These are phyloP conservation scores for Micropterix aruncella DNA, from an alignment of 2,888 invertebrate genomes.

Conservation along the genomic window DNA sequence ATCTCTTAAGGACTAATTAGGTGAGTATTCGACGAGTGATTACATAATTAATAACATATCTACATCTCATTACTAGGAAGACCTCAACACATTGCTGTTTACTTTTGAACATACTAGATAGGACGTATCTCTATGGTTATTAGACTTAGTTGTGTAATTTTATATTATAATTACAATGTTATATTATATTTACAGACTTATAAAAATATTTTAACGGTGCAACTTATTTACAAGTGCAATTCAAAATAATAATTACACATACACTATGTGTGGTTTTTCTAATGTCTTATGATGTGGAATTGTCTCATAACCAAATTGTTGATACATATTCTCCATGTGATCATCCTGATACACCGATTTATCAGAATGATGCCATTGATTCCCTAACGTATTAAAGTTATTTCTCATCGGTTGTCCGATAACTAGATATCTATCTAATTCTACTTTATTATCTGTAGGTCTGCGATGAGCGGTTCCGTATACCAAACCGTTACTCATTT, in stretches of 20 bases:
- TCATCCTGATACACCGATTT: conserved; percentile 37
- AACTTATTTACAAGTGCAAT: conserved; percentile 17
- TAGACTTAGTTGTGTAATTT: no score
- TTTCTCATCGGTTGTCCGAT: conserved; percentile 37
- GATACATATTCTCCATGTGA: conserved; percentile 36
- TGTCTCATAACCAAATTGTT: conserved; percentile 38
- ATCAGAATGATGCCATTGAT: conserved; percentile 37
- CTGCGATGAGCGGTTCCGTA: conserved; percentile 31
- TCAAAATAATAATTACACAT: conserved; percentile 38
- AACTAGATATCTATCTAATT: conserved; percentile 36
- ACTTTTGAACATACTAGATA: neutral
- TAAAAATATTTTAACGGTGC: neutral
- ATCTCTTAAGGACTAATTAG: no score
- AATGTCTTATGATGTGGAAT: conserved; percentile 38
- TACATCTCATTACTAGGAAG: no score
- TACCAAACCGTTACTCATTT: conserved; percentile 34
- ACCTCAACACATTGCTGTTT: neutral
- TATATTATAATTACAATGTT: no score
- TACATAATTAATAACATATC: no score
- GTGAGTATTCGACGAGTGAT: no score
- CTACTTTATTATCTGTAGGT: conserved; percentile 33
- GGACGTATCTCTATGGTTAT: no score
- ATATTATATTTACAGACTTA: neutral
- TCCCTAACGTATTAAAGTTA: conserved; percentile 36
- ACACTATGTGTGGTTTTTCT: conserved; percentile 44